Conservation (phyloP, 92 coral and sea anemone genomes). For the Zoanthus sansibaricus region DNA sequence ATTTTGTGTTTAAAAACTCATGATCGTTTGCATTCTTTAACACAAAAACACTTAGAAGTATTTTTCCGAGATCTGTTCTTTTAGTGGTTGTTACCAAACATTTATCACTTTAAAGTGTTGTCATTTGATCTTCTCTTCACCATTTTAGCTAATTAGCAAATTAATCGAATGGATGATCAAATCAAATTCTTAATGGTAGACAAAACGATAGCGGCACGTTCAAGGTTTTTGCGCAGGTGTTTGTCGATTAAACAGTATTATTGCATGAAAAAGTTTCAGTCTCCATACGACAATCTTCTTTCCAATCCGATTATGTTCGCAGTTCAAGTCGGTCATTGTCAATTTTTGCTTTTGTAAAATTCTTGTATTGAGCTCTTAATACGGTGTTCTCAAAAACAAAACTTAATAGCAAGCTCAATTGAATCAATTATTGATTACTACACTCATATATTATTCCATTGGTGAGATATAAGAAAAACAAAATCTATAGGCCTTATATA, state of each 20-base stretch:
- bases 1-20: not conserved
- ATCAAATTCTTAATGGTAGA: conserved; percentile 38
- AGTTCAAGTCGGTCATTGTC: not conserved
- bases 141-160: conserved; percentile 27
- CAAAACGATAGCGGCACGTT: conserved; percentile 20
- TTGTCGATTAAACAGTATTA: not conserved
- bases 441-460: conserved; percentile 4
- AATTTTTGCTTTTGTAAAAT: not conserved
- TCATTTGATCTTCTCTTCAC: not conserved
- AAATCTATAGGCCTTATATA: not conserved
- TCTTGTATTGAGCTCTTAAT: not conserved
- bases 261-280: not conserved
- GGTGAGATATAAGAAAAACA: conserved; percentile 9
- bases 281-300: not conserved
- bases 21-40: conserved; percentile 13
- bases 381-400: conserved; percentile 15
- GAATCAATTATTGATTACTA: conserved; percentile 23
- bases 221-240: conserved; percentile 32
- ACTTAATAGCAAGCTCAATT: not conserved
- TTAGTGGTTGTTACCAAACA: conserved; percentile 1
- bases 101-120: not conserved
- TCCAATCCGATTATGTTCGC: not conserved
- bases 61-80: conserved; percentile 3
- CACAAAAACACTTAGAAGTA: not conserved
- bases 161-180: conserved; percentile 32